Base-by-base conservation (phyloP, 2,888 invertebrate species). In the Drosophila greeni region DNA sequence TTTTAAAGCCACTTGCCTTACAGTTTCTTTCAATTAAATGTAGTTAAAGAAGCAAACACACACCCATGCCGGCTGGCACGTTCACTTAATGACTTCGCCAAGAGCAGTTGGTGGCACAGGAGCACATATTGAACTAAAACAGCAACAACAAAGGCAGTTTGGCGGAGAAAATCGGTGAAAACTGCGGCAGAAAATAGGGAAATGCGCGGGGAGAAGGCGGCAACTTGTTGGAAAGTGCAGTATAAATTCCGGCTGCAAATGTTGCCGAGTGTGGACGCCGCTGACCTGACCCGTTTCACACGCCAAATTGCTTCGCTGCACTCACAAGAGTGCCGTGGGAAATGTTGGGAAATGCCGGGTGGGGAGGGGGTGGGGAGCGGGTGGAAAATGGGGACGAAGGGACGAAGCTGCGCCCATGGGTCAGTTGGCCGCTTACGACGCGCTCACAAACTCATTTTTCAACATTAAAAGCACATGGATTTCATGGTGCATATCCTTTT, bases 221-320 rank as follows among this genome's bases (percentile, higher is more conserved):
- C 58, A 66, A 69, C 64, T 70, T 70, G 71, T 72, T 74, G 43
- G 56, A 64, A 76, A 79, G 76, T 82, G 75, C 73, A 71, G 73
- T 64, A 79, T 74, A 78, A 81, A 72, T 76, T 76, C 59, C 66
- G 72, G 70, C 43, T 51, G 70, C 64, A 57, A 67, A 67, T 58
- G 62, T 69, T 58, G 43, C 57, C 55, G 43, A 57, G 59, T 54
- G 66, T 37, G 49, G 52, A 66, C 66, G 48, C 42, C 33, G 69
- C 76, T 73, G 76, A 82, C 72, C 75, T 82, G 81, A 81, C 81
- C 81, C 83, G 83, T 70, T 81, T 81, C 81, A 78, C 78, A 82
- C 76, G 83, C 78, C 78, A 81, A 82, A 78, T 81, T 82, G 81
- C 83, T 75, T 76, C 75, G 76, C 49, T 82, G 81, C 81, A 76